phyloP scores from a whole-genome alignment of 2,797 vertebrate species.

The Monodelphis domestica region DNA sequence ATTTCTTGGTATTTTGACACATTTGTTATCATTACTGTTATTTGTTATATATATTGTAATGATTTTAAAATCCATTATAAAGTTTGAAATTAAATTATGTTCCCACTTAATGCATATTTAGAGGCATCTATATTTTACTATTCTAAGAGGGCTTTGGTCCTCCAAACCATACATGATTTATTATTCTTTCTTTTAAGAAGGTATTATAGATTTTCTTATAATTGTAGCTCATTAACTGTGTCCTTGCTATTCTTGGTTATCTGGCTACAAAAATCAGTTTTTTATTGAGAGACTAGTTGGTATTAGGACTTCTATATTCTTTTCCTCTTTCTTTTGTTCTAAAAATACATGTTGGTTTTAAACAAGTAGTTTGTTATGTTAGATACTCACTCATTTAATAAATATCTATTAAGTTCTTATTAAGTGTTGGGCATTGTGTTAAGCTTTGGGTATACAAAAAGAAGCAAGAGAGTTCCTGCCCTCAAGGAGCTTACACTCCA shows the following conservation, averaged over 20 bases:
- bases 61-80: neutral
- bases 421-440: neutral
- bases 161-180: neutral
- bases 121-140: neutral
- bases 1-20: neutral
- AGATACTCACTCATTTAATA: neutral
- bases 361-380: neutral
- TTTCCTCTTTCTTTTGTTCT: constrained; percentile 3
- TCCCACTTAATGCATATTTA: neutral
- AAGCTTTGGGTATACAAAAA: neutral
- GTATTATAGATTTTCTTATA: constrained; percentile 3
- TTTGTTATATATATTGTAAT: too few species aligned
- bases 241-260: neutral
- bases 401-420: neutral
- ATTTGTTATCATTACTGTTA: too few species aligned
- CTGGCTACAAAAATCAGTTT: neutral
- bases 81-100: neutral
- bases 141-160: constrained; percentile 9
- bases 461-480: neutral
- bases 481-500: neutral
- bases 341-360: constrained; percentile 17
- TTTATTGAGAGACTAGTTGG: neutral
- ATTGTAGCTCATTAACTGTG: neutral
- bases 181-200: constrained; percentile 20
- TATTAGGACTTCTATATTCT: neutral